phyloP scores from a whole-genome alignment of 2,113 vertebrate species.

The Otis tarda region DNA sequence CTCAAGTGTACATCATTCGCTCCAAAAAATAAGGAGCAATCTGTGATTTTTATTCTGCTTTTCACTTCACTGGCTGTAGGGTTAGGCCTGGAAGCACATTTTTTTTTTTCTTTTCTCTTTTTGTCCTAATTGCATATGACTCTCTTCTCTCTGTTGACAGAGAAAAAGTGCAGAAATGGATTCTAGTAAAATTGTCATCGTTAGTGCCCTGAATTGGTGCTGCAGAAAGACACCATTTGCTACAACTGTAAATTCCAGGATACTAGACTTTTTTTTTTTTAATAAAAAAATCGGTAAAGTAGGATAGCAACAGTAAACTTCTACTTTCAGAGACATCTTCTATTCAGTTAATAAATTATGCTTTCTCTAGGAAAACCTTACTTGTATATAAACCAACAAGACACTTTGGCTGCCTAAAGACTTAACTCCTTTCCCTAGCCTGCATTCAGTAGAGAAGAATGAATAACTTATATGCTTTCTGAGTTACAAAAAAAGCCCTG shows the following conservation, averaged over 20 bases:
- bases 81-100: not conserved
- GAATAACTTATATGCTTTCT: not conserved
- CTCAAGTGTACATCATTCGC: not conserved
- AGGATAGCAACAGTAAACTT: not conserved
- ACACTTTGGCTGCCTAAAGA: not conserved
- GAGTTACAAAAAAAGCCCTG: not conserved
- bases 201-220: not conserved
- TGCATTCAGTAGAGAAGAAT: not conserved
- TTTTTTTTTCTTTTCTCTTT: not conserved
- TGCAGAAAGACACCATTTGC: not conserved
- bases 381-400: not conserved
- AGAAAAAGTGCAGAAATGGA: not conserved
- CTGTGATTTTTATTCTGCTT: not conserved
- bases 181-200: not conserved
- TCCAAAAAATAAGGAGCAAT: not conserved
- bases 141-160: no score
- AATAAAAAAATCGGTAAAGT: not conserved
- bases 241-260: not conserved
- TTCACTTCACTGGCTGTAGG: not conserved
- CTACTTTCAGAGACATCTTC: not conserved
- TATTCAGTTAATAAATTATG: not conserved
- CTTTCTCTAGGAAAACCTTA: not conserved
- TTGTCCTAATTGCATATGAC: not conserved
- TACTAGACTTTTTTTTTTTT: not conserved
- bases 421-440: not conserved